Evolutionary conservation across 2,888 invertebrate genomes (phyloP).

Genomic region (Agriotes lineatus): DNA sequence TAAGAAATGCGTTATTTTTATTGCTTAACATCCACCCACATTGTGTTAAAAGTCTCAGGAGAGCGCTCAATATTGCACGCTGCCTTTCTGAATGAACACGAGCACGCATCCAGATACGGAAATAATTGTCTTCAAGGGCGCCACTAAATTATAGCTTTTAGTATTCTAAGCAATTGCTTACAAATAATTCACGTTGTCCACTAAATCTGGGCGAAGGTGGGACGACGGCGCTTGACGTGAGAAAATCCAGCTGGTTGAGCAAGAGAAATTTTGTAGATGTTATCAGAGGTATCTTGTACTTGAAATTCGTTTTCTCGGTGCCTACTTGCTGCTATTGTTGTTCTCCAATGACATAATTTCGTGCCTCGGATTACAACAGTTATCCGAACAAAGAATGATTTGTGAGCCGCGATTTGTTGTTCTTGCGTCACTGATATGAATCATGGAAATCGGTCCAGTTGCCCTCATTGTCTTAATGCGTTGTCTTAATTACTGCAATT

Average conservation of each 20-base stretch:
- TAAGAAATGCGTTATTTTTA: too few species aligned
- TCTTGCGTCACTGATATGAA: neutral
- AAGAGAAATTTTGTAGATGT: neutral
- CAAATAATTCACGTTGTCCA: too few species aligned
- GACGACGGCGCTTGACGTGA: neutral
- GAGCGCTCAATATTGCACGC: too few species aligned
- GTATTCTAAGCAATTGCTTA: too few species aligned
- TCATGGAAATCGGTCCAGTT: neutral
- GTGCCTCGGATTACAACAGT: neutral
- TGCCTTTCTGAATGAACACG: too few species aligned
- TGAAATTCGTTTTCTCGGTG: neutral
- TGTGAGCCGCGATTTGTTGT: neutral
- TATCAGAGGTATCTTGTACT: neutral
- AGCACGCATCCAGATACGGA: too few species aligned
- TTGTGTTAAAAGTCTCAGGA: too few species aligned
- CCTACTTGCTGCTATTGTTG: conserved; percentile 3
- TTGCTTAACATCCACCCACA: too few species aligned
- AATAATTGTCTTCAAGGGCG: too few species aligned
- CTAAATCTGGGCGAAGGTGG: too few species aligned
- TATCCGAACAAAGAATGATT: conserved; percentile 3
- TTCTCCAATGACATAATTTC: conserved; percentile 5
- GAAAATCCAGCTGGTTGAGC: neutral
- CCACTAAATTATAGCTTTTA: too few species aligned
- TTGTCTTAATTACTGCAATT: neutral
- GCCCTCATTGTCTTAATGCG: neutral